Base-by-base conservation (phyloP, 2,797 vertebrate species). In the Chloroceryle inda region DNA sequence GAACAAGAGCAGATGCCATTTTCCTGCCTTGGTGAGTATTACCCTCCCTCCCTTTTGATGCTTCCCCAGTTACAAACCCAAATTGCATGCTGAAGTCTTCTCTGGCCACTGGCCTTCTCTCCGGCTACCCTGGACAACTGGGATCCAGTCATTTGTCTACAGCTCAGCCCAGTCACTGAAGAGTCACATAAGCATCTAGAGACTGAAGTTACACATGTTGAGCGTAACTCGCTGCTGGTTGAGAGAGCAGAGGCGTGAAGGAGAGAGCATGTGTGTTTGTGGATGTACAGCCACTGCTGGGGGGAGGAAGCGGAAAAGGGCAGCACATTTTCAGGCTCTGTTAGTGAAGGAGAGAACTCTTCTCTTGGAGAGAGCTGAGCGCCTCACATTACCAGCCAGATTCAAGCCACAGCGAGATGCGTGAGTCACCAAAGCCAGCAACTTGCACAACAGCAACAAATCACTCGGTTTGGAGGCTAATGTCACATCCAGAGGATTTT, bases 401-500 rank as follows among this genome's bases (percentile, higher is more conserved):
- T 17, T 69, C 21, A 64, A 76, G 73, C 53, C 75, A 29, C 85
- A 29, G 40, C 0, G 0, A 68, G 53, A 17, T 6, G 18, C 4
- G 2, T 78, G 73, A 94, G 50, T 92, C 86, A 89, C 45, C 4
- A 2, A 37, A 74, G 85, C 83, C 44, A 42, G 44, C 53, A 66
- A 47, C 69, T 59, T 59, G 79, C 69, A 71, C 68, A 80, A 74
- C 66, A 72, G 66, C 85, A 88, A 49, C 62, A 50, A 88, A 86
- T 72, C 53, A 38, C 21, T 35, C 44, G 2, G 17, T 7, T 66
- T 27, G 45, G 50, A 88, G 74, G 7, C 62, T 58, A 55, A 82
- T 47, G 71, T 47, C 85, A 81, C 50, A 42, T 91, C 67, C 75
- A 79, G 67, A 92, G 45, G 58, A 44, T 83, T 33, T 89, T 56